phyloP scores from a whole-genome alignment of 1,140 invertebrate species.

The Neodiprion lecontei region DNA sequence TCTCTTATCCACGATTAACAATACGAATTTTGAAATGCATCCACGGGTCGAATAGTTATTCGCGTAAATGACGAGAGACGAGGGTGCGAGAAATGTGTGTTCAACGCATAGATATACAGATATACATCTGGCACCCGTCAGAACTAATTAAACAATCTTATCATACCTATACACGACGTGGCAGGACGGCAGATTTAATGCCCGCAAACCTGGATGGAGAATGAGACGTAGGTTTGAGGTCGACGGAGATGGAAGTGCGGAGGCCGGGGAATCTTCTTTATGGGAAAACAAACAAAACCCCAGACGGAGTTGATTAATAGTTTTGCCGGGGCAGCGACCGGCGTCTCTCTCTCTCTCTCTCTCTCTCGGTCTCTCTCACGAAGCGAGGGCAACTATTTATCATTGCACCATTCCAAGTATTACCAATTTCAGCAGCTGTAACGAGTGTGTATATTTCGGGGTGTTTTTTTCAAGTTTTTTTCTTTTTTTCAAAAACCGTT shows the following conservation, averaged over 20 bases:
- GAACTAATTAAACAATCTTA: conserved; percentile 43
- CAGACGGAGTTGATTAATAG: conserved; percentile 46
- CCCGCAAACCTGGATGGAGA: conserved; percentile 24
- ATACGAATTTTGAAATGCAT: not conserved
- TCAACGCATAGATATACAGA: too few species aligned
- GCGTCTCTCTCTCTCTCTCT: conserved; percentile 13
- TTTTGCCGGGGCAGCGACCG: conserved; percentile 22
- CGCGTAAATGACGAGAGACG: not conserved
- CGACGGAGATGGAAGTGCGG: not conserved
- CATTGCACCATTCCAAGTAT: conserved; percentile 42
- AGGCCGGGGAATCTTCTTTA: conserved; percentile 29
- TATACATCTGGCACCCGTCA: conserved; percentile 9
- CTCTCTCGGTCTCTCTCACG: conserved; percentile 21
- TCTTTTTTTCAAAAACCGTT: conserved; percentile 27
- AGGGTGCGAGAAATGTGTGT: not conserved
- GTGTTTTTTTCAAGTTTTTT: conserved; percentile 27
- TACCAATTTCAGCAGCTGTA: conserved; percentile 47
- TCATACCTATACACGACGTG: conserved; percentile 11
- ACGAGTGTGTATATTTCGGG: conserved; percentile 38
- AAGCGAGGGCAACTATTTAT: conserved; percentile 40
- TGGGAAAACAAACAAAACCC: conserved; percentile 40
- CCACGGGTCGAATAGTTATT: not conserved
- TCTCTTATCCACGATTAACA: not conserved
- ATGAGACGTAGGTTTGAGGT: conserved; percentile 10
- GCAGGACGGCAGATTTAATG: conserved; percentile 34